Percentiles rank a stretch among this genome's conserved stretches.
Evolutionary conservation across 2,797 vertebrate species (phyloP).

Genomic region (Oreochromis grahami): DNA sequence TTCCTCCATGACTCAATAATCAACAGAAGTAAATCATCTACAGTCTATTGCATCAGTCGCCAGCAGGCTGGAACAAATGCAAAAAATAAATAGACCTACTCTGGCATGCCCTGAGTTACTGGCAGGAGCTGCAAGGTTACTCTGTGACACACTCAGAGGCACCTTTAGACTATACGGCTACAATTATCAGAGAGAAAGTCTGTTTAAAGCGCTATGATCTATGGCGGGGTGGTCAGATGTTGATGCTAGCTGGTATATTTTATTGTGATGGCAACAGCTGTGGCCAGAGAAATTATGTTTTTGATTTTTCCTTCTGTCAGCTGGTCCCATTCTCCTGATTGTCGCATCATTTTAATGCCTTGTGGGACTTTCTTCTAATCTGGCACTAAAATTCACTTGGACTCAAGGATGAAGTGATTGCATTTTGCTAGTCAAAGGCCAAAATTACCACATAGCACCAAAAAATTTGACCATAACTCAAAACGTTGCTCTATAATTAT

Average conservation of each 20-base stretch:
- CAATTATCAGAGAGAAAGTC: slow-evolving; percentile 38
- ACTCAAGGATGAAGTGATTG: not conserved
- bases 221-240: slow-evolving; percentile 26
- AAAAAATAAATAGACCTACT: slow-evolving; percentile 66
- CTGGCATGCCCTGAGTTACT: slow-evolving; percentile 58
- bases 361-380: not conserved
- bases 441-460: not conserved
- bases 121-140: slow-evolving; percentile 58
- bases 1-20: slow-evolving; percentile 63
- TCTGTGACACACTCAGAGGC: slow-evolving; percentile 30
- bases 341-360: not conserved
- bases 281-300: not conserved
- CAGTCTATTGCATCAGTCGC: slow-evolving; percentile 60
- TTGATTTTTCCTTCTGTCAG: not conserved
- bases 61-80: slow-evolving; percentile 72
- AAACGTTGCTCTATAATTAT: not conserved
- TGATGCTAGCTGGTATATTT: not conserved
- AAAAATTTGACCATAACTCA: not conserved
- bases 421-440: not conserved
- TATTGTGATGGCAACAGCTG: not conserved
- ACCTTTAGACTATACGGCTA: slow-evolving; percentile 36
- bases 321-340: not conserved
- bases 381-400: not conserved
- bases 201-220: slow-evolving; percentile 39
- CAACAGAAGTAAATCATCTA: slow-evolving; percentile 72